A percentile compares a stretch with the other conserved stretches of the same genome.
These are phyloP conservation scores for Scomber scombrus DNA, from an alignment of 2,113 vertebrate species.

Conservation along the genomic window DNA sequence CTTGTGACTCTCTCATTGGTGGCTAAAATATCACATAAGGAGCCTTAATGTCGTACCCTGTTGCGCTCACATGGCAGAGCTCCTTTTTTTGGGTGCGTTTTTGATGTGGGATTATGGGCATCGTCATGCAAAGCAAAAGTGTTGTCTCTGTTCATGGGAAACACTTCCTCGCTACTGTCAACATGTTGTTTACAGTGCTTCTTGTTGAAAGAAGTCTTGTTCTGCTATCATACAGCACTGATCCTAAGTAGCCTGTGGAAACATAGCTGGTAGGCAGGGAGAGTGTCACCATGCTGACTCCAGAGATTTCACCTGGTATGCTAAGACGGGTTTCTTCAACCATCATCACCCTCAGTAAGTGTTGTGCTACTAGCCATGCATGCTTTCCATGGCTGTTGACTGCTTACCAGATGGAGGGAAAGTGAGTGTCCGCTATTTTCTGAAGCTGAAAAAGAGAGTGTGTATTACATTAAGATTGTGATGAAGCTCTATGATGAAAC, in stretches of 20 bases:
- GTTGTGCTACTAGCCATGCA: neutral
- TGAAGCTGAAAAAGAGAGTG: neutral
- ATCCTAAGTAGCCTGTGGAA: slow-evolving; percentile 3
- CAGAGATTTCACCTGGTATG: slow-evolving; percentile 71
- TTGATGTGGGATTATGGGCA: slow-evolving; percentile 50
- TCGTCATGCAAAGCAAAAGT: slow-evolving; percentile 48
- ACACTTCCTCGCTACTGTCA: slow-evolving; percentile 30
- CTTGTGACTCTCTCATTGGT: slow-evolving; percentile 76
- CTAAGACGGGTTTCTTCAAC: slow-evolving; percentile 80
- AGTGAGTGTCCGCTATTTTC: slow-evolving; percentile 5
- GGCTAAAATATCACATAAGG: slow-evolving; percentile 83
- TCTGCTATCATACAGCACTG: neutral
- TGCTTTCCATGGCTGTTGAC: slow-evolving; percentile 17
- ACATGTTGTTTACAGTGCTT: neutral
- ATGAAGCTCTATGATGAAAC: neutral
- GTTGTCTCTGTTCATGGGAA: slow-evolving; percentile 23
- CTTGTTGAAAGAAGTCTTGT: slow-evolving; percentile 10
- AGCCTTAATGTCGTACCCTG: slow-evolving; percentile 72
- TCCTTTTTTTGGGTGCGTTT: slow-evolving; percentile 67
- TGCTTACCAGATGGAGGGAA: slow-evolving; percentile 5
- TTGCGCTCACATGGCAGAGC: slow-evolving; percentile 58
- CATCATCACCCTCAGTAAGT: slow-evolving; percentile 84
- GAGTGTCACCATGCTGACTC: slow-evolving; percentile 70
- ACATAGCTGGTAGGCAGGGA: neutral
- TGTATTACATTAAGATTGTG: neutral